Evolutionary conservation across 1,140 invertebrate genomes (phyloP).

Genomic region (Ceratosolen fusciceps): DNA sequence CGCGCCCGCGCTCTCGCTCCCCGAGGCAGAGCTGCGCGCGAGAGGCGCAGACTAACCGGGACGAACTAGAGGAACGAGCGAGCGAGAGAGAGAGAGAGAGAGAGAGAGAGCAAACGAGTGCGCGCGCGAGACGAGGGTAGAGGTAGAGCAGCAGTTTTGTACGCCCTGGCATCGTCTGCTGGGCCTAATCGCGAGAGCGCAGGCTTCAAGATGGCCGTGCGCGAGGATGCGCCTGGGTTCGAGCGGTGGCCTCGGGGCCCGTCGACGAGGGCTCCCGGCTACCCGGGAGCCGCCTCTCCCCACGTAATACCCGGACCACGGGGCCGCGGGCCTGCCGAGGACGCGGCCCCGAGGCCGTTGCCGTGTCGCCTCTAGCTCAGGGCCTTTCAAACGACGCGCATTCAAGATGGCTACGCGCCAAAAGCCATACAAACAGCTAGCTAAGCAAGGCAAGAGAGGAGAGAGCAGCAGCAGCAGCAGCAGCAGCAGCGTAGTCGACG

Average conservation of each 20-base stretch:
- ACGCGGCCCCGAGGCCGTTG: too few relatives aligned
- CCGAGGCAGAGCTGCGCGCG: constrained; percentile 19
- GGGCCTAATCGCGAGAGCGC: constrained; percentile 45
- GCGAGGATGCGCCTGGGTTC: constrained; percentile 5
- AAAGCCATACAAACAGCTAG: too few relatives aligned
- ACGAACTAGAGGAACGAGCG: not conserved
- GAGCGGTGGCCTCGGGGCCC: not conserved
- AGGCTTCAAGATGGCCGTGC: constrained; percentile 49
- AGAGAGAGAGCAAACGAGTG: not conserved
- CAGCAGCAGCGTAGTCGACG: too few relatives aligned
- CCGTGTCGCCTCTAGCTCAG: not conserved
- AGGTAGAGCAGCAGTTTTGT: not conserved
- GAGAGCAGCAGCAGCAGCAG: too few relatives aligned
- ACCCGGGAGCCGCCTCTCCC: not conserved
- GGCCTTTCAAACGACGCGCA: constrained; percentile 44
- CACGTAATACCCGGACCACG: not conserved
- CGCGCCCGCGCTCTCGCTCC: not conserved
- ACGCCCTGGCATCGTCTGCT: constrained; percentile 48
- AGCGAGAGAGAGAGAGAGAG: constrained; percentile 11
- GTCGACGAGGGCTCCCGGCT: not conserved
- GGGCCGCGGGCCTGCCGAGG: not conserved
- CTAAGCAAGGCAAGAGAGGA: too few relatives aligned
- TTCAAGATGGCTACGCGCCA: constrained; percentile 43
- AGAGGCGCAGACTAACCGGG: not conserved
- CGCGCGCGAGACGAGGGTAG: not conserved